phyloP scores from a whole-genome alignment of 2,113 vertebrate genomes.

The Galemys pyrenaicus region DNA sequence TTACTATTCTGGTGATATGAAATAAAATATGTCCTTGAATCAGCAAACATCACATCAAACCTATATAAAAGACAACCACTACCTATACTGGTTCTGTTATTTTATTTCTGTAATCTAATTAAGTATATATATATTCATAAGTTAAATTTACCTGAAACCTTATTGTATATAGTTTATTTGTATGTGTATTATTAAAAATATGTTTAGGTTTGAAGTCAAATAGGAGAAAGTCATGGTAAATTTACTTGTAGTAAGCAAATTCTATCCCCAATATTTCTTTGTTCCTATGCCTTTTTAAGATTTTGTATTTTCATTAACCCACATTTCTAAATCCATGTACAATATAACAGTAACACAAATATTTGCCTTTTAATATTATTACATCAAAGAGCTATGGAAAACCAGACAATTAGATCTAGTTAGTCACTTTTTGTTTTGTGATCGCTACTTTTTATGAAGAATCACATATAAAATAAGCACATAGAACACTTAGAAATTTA shows the following conservation, averaged over 20 bases:
- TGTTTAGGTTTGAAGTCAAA: neutral
- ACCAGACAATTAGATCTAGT: neutral
- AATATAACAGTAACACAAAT: neutral
- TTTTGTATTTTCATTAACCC: neutral
- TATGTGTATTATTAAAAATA: neutral
- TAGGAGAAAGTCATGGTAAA: neutral
- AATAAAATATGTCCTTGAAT: neutral
- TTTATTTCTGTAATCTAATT: neutral
- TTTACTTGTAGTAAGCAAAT: neutral
- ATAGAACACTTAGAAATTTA: neutral
- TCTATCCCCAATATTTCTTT: neutral
- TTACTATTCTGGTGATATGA: neutral
- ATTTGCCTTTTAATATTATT: neutral
- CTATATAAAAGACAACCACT: neutral
- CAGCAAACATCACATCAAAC: neutral
- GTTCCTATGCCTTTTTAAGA: neutral
- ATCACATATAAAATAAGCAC: neutral
- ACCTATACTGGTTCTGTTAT: neutral
- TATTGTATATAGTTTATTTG: neutral
- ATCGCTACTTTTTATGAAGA: neutral
- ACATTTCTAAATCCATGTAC: too few species aligned
- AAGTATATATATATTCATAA: neutral
- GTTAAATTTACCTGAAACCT: neutral
- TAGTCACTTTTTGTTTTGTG: neutral
- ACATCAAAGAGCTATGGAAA: neutral